Evolutionary conservation across 2,113 vertebrate species (phyloP).

Genomic region (Coptodon bakossiorum): DNA sequence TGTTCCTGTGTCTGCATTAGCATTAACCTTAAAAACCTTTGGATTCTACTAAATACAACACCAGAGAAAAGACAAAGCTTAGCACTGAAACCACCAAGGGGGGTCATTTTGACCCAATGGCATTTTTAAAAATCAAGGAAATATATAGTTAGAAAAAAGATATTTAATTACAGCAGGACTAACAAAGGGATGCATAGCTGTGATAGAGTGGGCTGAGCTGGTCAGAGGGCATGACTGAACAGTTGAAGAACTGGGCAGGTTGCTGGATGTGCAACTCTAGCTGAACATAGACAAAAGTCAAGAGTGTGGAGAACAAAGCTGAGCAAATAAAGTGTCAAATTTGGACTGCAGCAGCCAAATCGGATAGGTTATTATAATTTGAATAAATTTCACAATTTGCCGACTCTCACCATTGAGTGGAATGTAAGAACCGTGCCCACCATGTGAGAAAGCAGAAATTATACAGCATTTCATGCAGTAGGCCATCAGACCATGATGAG

Average conservation of each 20-base stretch:
- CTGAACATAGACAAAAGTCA: not conserved
- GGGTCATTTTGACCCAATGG: accelerated
- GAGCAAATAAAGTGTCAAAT: not conserved
- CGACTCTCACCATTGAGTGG: not conserved
- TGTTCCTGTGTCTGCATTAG: not conserved
- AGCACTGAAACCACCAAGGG: not conserved
- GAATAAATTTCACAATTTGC: not conserved
- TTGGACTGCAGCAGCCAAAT: not conserved
- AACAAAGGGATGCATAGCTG: not conserved
- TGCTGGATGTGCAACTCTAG: not conserved
- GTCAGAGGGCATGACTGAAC: not conserved
- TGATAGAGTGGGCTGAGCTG: not conserved
- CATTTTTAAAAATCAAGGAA: not conserved
- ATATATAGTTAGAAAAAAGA: not conserved
- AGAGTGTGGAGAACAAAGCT: not conserved
- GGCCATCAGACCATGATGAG: not conserved
- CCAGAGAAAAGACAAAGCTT: not conserved
- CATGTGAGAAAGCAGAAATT: not conserved
- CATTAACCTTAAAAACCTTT: not conserved
- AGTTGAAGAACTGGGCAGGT: not conserved
- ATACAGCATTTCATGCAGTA: not conserved
- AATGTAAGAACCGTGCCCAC: not conserved
- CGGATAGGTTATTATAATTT: not conserved
- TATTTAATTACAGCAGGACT: not conserved
- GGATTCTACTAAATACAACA: not conserved